Evolutionary conservation across 2,797 vertebrate genomes (phyloP).

Genomic region (Acridotheres tristis): DNA sequence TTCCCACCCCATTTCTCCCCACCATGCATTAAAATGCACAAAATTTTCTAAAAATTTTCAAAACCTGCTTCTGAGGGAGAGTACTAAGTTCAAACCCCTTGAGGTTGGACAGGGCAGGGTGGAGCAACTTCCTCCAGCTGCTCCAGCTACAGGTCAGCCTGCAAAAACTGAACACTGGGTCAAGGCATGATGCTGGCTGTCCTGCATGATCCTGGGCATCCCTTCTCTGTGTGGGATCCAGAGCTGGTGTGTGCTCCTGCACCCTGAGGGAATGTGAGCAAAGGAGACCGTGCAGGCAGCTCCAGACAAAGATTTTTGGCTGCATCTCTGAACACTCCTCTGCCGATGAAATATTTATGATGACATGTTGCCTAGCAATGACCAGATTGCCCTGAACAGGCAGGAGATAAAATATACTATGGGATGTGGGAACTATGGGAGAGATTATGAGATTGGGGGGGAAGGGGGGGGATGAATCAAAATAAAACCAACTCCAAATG

Average conservation of each 20-base stretch:
- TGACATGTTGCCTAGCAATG: conserved; percentile 78
- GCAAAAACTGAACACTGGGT: background rate
- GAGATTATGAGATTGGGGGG: background rate
- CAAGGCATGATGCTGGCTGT: background rate
- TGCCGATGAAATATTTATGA: conserved; percentile 73
- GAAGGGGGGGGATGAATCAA: accelerated
- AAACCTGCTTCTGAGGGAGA: background rate
- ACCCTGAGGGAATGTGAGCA: background rate
- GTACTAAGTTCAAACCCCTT: background rate
- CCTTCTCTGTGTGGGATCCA: accelerated
- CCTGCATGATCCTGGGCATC: background rate
- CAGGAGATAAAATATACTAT: conserved; percentile 35
- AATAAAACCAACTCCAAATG: conserved; percentile 3
- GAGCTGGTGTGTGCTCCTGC: background rate
- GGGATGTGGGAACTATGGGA: background rate
- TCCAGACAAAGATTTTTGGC: conserved; percentile 30
- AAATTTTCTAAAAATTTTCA: background rate
- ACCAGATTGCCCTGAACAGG: conserved; percentile 55
- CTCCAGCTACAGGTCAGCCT: background rate
- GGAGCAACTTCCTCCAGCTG: background rate
- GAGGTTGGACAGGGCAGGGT: background rate
- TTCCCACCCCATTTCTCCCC: background rate
- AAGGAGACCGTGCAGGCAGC: background rate
- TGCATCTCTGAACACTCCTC: conserved; percentile 8
- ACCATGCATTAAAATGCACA: too few species aligned